A percentile compares a stretch with the other conserved stretches of the same genome.
Conservation (phyloP, 2,888 invertebrate genomes). For the Drosophila nigritarsus region DNA sequence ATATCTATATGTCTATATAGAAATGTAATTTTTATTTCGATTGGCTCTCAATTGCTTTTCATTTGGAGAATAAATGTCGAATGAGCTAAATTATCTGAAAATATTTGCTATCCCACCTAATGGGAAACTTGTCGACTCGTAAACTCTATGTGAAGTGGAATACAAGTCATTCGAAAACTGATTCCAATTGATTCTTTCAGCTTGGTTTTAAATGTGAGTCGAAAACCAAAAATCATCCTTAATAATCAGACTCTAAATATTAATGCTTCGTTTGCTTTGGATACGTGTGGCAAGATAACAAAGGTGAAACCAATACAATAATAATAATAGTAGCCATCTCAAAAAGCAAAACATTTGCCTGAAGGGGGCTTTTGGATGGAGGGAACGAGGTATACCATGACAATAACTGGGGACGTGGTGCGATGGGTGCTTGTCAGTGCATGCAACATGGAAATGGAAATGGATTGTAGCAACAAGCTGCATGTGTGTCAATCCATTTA, state of each 20-base stretch:
- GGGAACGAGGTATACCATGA: background rate
- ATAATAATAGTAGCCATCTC: conserved; percentile 26
- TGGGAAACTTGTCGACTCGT: background rate
- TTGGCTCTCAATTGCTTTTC: conserved; percentile 50
- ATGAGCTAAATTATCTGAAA: background rate
- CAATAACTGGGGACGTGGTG: conserved; percentile 12
- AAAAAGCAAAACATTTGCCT: conserved; percentile 25
- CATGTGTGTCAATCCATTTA: conserved; percentile 79
- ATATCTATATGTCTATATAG: background rate
- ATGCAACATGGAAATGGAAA: conserved; percentile 69
- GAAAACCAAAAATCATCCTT: background rate
- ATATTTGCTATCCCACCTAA: background rate
- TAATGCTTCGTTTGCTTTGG: background rate
- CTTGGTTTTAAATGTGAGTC: background rate
- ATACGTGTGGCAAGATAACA: background rate
- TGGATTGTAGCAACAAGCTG: conserved; percentile 69
- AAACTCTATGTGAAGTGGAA: background rate
- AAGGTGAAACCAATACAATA: background rate
- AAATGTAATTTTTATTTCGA: conserved; percentile 7
- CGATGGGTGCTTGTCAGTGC: conserved; percentile 46
- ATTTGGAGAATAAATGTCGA: conserved; percentile 39
- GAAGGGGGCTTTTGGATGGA: background rate
- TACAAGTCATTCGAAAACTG: background rate
- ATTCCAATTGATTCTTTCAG: background rate
- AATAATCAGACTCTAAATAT: too few species aligned